Evolutionary conservation across 2,113 vertebrate genomes (phyloP).

Genomic region (Bagarius yarrelli): DNA sequence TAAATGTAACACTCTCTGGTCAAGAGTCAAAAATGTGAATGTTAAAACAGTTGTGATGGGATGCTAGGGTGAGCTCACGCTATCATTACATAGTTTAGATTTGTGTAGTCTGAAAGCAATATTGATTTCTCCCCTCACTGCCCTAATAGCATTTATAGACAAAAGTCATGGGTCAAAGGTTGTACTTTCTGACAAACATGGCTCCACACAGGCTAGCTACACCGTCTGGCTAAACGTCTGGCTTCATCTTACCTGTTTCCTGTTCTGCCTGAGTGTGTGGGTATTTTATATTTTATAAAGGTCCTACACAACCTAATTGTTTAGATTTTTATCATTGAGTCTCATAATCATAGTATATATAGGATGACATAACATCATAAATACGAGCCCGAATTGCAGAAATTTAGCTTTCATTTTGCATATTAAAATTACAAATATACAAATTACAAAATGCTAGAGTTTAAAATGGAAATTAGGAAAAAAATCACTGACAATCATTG

Average conservation of each 20-base stretch:
- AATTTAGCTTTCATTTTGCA: not conserved
- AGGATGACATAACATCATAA: not conserved
- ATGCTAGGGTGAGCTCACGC: too few species aligned
- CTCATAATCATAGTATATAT: not conserved
- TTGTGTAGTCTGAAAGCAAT: constrained; percentile 3
- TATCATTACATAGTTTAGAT: not conserved
- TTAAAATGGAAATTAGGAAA: too few species aligned
- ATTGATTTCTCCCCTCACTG: constrained; percentile 12
- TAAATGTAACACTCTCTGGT: too few species aligned
- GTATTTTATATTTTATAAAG: not conserved
- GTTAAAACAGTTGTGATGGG: not conserved
- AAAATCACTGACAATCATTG: too few species aligned
- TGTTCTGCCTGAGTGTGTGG: not conserved
- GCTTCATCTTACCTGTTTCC: not conserved
- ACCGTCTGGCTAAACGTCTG: not conserved
- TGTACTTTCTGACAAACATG: not conserved
- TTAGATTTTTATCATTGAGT: not conserved
- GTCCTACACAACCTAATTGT: not conserved
- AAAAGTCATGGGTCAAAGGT: constrained; percentile 29
- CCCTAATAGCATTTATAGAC: constrained; percentile 17
- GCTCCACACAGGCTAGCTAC: constrained; percentile 2
- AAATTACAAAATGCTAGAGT: too few species aligned
- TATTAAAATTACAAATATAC: too few species aligned
- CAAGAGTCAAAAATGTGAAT: not conserved
- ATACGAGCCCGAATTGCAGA: not conserved